Evolutionary conservation across 2,797 vertebrate genomes (phyloP), one percentile per base, ranked within the genome.

Genomic region (Ceyx erithaca): DNA sequence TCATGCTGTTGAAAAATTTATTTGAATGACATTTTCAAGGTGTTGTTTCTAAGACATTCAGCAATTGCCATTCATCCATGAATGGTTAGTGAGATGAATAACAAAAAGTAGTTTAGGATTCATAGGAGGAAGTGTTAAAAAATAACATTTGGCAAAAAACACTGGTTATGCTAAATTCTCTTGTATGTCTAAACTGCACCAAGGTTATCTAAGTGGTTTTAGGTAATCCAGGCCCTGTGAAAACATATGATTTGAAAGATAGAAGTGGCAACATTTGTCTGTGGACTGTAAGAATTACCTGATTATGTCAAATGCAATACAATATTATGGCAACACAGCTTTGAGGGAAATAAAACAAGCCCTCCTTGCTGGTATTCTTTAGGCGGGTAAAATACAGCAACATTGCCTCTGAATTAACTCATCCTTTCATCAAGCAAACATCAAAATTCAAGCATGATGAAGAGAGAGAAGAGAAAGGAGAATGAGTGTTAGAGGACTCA

Each of bases 111-210:
- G 86, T 78, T 92, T 76, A 85, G 89, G 80, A 95, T 96, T 95
- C 94, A 76, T 70, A 90, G 82, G 87, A 96, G 94, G 92, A 97
- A 96, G 92, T 85, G 69, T 96, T 96, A 95, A 80, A 88, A 95
- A 94, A 91, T 92, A 93, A 70, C 71, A 77, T 91, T 92, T 94
- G 93, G 80, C 71, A 94, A 92, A 92, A 82, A 94, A 30, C 45
- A 54, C 55, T 73, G 61, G 58, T 51, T 82, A 19, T 89, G 78
- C 85, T 80, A 92, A 96, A 95, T 93, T 93, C 30, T 82, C 35
- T 91, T 87, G 80, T 76, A 52, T 95, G 80, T 94, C 92, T 95
- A 87, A 97, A 87, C 71, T 80, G 33, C 58, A 80, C 37, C 75
- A 58, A 54, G 75, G 80, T 95, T 96, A 89, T 79, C 88, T 78